Percentiles rank a stretch among this genome's conserved stretches.
Evolutionary conservation across 2,888 invertebrate species (phyloP).

Genomic region (Sinohyriopsis cumingii): DNA sequence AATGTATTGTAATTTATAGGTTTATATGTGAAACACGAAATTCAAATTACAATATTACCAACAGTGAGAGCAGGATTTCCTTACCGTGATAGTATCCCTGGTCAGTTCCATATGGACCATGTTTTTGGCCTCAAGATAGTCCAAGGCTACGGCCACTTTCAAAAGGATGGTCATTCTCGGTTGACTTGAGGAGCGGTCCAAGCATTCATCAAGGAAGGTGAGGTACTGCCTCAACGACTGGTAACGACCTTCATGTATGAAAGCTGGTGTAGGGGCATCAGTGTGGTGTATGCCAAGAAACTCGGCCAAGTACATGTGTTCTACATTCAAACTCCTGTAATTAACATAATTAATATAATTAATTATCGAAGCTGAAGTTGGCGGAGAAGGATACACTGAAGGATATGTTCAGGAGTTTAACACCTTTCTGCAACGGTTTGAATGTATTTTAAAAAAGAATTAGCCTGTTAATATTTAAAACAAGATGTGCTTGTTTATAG

Average conservation of each 20-base stretch:
- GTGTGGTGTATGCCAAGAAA: slow-evolving; percentile 56
- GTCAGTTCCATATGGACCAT: slow-evolving; percentile 66
- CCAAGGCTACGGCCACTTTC: slow-evolving; percentile 41
- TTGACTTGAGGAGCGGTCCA: not conserved
- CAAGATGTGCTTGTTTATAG: no score
- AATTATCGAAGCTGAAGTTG: no score
- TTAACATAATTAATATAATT: not conserved
- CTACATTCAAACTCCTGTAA: slow-evolving; percentile 42
- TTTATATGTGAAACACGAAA: not conserved
- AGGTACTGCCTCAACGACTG: slow-evolving; percentile 34
- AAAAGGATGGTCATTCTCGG: slow-evolving; percentile 27
- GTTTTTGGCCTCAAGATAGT: slow-evolving; percentile 57
- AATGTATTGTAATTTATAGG: not conserved
- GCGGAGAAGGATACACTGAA: no score
- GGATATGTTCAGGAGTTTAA: no score
- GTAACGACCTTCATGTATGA: slow-evolving; percentile 46
- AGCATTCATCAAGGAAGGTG: not conserved
- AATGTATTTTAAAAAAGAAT: no score
- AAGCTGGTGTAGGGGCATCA: slow-evolving; percentile 38
- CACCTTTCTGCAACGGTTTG: no score
- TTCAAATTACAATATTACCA: not conserved
- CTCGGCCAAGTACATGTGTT: slow-evolving; percentile 39
- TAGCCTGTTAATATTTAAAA: no score
- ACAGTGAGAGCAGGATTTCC: not conserved
- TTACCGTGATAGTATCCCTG: slow-evolving; percentile 63